Base-by-base conservation (phyloP, 2,797 vertebrate species). In the Chelidonichthys spinosus region DNA sequence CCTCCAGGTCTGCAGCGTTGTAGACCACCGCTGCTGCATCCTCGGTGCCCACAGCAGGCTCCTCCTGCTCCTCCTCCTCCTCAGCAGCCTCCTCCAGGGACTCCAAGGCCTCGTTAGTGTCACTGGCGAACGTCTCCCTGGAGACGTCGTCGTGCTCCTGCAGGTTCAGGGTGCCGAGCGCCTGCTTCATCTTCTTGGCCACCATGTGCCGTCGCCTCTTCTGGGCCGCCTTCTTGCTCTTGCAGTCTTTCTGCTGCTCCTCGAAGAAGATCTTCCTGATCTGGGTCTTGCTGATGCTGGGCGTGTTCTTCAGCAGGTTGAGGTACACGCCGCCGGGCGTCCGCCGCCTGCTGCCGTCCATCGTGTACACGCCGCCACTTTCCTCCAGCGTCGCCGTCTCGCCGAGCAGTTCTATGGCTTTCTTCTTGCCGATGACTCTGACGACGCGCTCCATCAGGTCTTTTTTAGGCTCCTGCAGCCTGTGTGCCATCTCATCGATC, bases 311-410 rank as follows among this genome's bases (percentile, higher is more conserved):
- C 84, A 99, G 86, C 42, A 99, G 91, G 87, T 99, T 96, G 73
- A 99, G 93, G 82, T 96, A 99, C 53, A 99, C 98, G 0, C 98
- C 98, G 0, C 98, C 98, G 0, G 98, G 98, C 1, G 98, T 99
- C 80, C 98, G 95, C 65, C 98, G 95, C 85, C 98, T 94, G 85
- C 95, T 97, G 76, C 97, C 97, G 79, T 98, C 97, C 95, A 99
- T 78, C 15, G 98, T 97, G 84, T 95, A 95, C 65, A 99, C 93
- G 2, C 98, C 98, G 3, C 98, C 98, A 2, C 85, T 95, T 69
- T 98, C 96, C 80, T 99, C 98, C 61, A 99, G 92, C 8, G 96
- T 96, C 35, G 96, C 93, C 0, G 97, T 99, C 91, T 98, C 96
- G 77, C 95, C 94, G 0, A 99, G 94, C 52, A 99, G 92, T 69